Evolutionary conservation across 2,888 invertebrate species (phyloP), one percentile per base, ranked within the genome.

Genomic region (Periphyllus acericola): DNA sequence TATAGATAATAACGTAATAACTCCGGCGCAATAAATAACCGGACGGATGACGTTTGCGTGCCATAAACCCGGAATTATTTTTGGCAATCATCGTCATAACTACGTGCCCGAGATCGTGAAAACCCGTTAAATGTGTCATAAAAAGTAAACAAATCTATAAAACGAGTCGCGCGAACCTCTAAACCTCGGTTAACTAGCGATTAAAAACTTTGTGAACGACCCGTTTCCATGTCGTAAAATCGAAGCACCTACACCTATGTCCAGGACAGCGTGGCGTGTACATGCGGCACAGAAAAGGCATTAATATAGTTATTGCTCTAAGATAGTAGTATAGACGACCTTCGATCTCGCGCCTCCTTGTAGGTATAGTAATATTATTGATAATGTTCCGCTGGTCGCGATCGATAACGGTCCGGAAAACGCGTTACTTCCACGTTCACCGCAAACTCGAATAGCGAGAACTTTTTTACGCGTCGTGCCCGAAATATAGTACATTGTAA

Each of bases 91-190:
- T 71, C 72, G 55, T 55, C 82, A 25, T 71, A 34, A 72, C 32
- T 25, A 82, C 46, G 34, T 14, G 1, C 21, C 29, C 29, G 25
- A 29, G 66, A 9, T 11, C 40, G 68, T 32, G 40, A 82, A 72
- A 72, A 36, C 32, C 34, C 71, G 25, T 72, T 52, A 83, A 72
- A 55, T 19, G 34, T 34, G 1, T 29, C 52, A 11, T 83, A 83
- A 83, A 82, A 83, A 72, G 52, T 55, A 83, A 72, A 83, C 72
- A 83, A 72, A 83, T 83, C 82, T 72, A 83, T 83, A 83, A 83
- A 72, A 72, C 34, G n/a, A 72, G 25, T 32, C 71, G 52, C 71
- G 17, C 52, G 34, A 72, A 72, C 71, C 46, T 68, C 52, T 82
- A 82, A 72, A 72, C 52, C 52, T 72, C 71, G 36, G 82, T 82